phyloP scores from a whole-genome alignment of 2,113 vertebrate species.

The Xyrauchen texanus region DNA sequence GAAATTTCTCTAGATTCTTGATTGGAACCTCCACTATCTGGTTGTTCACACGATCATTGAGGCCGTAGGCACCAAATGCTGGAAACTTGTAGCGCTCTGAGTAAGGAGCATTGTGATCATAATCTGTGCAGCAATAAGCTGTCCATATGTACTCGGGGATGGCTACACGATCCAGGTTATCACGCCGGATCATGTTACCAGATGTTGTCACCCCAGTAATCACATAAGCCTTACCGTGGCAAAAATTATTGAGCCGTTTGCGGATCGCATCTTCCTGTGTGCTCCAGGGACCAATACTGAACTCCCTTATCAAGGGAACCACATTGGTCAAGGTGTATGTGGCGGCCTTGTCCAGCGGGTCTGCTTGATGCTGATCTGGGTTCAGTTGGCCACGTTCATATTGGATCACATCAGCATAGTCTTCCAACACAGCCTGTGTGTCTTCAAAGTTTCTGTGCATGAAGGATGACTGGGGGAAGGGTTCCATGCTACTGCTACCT shows the following conservation, averaged over 20 bases:
- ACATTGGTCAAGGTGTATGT: slow-evolving; percentile 73
- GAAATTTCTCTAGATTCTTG: slow-evolving; percentile 71
- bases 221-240: slow-evolving; percentile 65
- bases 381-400: slow-evolving; percentile 71
- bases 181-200: slow-evolving; percentile 67
- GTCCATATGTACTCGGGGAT: slow-evolving; percentile 73
- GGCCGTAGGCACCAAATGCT: slow-evolving; percentile 65
- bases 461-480: slow-evolving; percentile 64
- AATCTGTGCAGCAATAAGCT: slow-evolving; percentile 69
- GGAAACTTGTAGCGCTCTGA: slow-evolving; percentile 73
- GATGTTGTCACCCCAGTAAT: slow-evolving; percentile 68
- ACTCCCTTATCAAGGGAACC: slow-evolving; percentile 70
- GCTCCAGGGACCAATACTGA: slow-evolving; percentile 73
- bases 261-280: slow-evolving; percentile 70
- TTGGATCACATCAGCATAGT: slow-evolving; percentile 68
- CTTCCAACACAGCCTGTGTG: slow-evolving; percentile 70
- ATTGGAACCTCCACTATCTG: slow-evolving; percentile 69
- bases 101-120: slow-evolving; percentile 71
- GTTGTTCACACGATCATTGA: slow-evolving; percentile 69
- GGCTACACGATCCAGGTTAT: slow-evolving; percentile 66
- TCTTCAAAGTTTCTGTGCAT: slow-evolving; percentile 76
- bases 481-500: slow-evolving; percentile 72
- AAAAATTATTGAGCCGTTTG: slow-evolving; percentile 74
- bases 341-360: slow-evolving; percentile 70
- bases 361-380: slow-evolving; percentile 69